A percentile compares a stretch with the other conserved stretches of the same genome.
phyloP scores from a whole-genome alignment of 2,888 invertebrate genomes.

The Chalcosyrphus nemorum region DNA sequence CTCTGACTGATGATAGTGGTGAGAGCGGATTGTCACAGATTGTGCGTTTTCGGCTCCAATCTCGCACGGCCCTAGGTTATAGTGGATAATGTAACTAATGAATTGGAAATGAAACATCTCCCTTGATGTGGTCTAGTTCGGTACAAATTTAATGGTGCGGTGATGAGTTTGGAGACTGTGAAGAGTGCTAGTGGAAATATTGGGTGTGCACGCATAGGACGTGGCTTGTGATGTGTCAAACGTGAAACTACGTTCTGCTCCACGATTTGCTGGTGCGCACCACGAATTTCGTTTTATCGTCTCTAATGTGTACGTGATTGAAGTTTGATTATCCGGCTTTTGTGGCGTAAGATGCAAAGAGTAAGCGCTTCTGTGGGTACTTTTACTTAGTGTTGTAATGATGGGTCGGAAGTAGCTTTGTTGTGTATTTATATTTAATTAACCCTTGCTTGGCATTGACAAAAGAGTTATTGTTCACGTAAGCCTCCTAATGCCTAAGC shows the following conservation, averaged over 20 bases:
- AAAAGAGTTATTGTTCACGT: too few species aligned
- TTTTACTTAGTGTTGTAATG: constrained; percentile 28
- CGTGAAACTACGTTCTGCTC: constrained; percentile 39
- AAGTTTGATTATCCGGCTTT: constrained; percentile 54
- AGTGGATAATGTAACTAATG: constrained; percentile 48
- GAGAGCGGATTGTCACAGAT: constrained; percentile 51
- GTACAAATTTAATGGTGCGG: constrained; percentile 42
- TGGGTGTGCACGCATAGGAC: too few species aligned
- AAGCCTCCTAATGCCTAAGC: too few species aligned
- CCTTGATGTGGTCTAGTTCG: constrained; percentile 51
- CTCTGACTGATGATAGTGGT: constrained; percentile 36
- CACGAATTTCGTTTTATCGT: constrained; percentile 53
- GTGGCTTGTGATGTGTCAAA: constrained; percentile 55
- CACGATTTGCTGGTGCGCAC: constrained; percentile 53
- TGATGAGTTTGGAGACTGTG: constrained; percentile 30
- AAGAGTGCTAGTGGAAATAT: constrained; percentile 8
- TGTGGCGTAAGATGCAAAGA: constrained; percentile 14
- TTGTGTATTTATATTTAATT: constrained; percentile 44
- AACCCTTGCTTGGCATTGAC: neutral
- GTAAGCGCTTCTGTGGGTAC: constrained; percentile 34
- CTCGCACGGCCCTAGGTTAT: neutral
- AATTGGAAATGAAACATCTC: constrained; percentile 66
- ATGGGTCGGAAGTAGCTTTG: constrained; percentile 33
- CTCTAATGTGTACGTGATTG: constrained; percentile 56
- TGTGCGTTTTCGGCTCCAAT: constrained; percentile 28